These are phyloP conservation scores for Champsocephalus gunnari DNA, from an alignment of 2,797 vertebrate species.

Conservation along the genomic window DNA sequence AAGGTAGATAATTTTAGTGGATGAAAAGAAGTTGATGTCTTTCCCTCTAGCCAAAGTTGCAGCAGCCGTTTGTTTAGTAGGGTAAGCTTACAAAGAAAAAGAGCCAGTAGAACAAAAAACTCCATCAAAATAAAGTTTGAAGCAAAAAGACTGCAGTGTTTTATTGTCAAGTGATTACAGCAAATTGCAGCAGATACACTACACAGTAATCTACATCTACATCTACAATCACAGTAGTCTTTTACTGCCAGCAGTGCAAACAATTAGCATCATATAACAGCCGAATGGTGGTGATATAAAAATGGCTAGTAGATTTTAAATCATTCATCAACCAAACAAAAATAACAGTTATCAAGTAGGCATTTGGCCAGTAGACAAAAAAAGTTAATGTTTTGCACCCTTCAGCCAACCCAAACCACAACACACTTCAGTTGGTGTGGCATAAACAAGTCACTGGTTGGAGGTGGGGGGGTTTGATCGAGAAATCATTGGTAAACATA, in stretches of 20 bases:
- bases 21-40: not conserved
- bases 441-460: not conserved
- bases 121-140: not conserved
- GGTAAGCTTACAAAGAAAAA: not conserved
- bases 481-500: constrained; percentile 46
- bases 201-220: not conserved
- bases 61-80: not conserved
- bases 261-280: no score
- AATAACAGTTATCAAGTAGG: no score
- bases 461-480: not conserved
- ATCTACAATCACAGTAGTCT: not conserved
- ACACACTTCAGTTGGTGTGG: not conserved
- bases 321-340: no score
- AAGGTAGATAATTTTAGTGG: not conserved
- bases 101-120: not conserved
- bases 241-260: not conserved
- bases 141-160: not conserved
- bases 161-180: not conserved
- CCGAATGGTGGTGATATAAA: no score
- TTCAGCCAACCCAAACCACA: not conserved
- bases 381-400: no score
- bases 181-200: not conserved
- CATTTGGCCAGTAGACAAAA: no score
- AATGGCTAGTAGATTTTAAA: no score
- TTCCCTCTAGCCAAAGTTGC: not conserved